Conservation (phyloP, 92 coral and sea anemone genomes). For the Hydrozoanthus gracilis region DNA sequence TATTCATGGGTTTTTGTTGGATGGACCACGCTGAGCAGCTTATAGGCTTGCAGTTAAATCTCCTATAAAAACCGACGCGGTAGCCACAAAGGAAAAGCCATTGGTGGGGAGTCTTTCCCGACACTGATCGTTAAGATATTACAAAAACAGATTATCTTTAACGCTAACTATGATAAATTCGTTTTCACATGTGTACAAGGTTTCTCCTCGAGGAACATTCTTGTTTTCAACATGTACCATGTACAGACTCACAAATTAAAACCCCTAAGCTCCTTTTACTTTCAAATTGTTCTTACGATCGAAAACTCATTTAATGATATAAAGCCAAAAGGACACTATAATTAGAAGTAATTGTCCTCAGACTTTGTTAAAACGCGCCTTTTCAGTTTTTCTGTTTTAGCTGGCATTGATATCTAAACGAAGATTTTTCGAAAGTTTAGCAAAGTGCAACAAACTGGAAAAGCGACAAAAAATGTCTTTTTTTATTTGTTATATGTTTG, state of each 20-base stretch:
- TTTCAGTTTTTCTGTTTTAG: background rate
- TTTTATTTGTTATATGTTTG: background rate
- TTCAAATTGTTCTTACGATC: background rate
- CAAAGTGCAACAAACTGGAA: background rate
- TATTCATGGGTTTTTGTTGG: conserved; percentile 1
- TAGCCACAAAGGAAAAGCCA: conserved; percentile 15
- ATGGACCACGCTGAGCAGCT: conserved; percentile 18
- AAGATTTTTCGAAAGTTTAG: background rate
- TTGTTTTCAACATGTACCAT: no score
- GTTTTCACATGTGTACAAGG: background rate
- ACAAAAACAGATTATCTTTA: conserved; percentile 16
- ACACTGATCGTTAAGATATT: background rate
- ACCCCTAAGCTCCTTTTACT: background rate
- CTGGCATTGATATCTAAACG: background rate
- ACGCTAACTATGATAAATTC: background rate
- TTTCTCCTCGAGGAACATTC: no score
- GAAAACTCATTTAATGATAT: conserved; percentile 2
- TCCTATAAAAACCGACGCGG: conserved; percentile 23
- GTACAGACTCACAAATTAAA: background rate
- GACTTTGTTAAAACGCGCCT: background rate
- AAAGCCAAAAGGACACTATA: background rate
- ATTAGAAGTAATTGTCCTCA: no score
- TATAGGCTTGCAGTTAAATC: conserved; percentile 34
- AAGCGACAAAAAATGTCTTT: background rate
- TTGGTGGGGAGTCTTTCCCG: conserved; percentile 39